A percentile compares a stretch with the other conserved stretches of the same genome.
Evolutionary conservation across 2,113 vertebrate genomes (phyloP).

Genomic region (Desmodus rotundus): DNA sequence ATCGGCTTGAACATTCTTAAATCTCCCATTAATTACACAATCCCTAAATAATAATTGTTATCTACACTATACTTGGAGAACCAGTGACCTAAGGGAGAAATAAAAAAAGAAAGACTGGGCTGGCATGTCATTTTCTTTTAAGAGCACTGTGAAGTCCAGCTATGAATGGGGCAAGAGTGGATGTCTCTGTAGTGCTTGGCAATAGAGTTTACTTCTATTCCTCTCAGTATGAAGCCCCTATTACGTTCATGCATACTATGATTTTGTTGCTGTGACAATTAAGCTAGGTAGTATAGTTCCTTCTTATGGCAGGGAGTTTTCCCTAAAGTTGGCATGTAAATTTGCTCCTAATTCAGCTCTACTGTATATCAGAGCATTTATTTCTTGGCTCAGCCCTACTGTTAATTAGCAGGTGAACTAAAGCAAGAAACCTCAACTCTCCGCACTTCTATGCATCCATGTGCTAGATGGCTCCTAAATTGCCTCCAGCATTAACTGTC

Average conservation of each 20-base stretch:
- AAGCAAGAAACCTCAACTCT: background rate
- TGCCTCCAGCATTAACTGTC: background rate
- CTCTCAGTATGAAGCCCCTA: background rate
- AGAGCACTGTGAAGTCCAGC: background rate
- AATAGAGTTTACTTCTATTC: background rate
- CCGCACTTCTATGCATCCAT: background rate
- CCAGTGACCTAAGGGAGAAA: background rate
- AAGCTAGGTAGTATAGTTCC: background rate
- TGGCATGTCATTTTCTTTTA: background rate
- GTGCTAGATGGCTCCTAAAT: background rate
- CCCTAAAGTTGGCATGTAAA: background rate
- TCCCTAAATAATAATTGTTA: background rate
- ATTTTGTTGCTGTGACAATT: background rate
- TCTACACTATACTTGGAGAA: background rate
- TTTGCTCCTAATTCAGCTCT: slow-evolving; percentile 8
- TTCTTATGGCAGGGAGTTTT: background rate
- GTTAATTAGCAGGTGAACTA: background rate
- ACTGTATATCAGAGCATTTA: background rate
- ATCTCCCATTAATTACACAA: background rate
- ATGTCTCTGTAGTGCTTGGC: background rate
- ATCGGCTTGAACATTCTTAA: slow-evolving; percentile 6
- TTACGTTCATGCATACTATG: background rate
- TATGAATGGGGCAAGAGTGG: background rate
- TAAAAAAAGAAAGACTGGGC: background rate
- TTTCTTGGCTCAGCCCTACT: background rate